Conservation (phyloP, 2,797 vertebrate species). For the Meda fulgida region DNA sequence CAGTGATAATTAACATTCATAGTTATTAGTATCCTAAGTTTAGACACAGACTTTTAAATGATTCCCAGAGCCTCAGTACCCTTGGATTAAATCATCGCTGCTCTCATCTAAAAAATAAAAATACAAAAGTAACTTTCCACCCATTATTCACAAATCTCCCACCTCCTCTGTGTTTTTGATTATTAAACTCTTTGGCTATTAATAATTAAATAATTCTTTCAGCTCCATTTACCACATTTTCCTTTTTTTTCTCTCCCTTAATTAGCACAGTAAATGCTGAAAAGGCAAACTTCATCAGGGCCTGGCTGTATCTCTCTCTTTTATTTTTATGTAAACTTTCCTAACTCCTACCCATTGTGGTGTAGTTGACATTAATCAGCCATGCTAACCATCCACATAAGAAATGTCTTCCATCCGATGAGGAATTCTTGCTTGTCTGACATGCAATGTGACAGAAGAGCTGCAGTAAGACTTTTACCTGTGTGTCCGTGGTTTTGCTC, state of each 20-base stretch:
- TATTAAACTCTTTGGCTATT: not conserved
- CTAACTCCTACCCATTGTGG: not conserved
- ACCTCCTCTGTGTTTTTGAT: slow-evolving; percentile 8
- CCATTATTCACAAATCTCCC: not conserved
- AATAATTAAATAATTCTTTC: not conserved
- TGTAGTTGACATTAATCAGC: not conserved
- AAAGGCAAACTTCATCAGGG: not conserved
- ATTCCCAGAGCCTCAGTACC: not conserved
- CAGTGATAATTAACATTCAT: slow-evolving; percentile 23
- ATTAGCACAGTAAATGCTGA: not conserved
- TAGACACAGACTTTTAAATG: not conserved
- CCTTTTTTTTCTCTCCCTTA: not conserved
- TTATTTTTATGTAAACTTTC: not conserved
- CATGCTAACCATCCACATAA: slow-evolving; percentile 26
- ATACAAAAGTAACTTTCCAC: no score
- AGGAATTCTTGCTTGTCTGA: slow-evolving; percentile 26
- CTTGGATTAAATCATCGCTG: not conserved
- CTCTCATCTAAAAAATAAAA: not conserved
- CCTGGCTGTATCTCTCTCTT: not conserved
- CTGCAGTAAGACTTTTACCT: slow-evolving; percentile 50
- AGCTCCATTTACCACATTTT: not conserved
- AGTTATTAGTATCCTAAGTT: not conserved
- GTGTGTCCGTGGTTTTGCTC: slow-evolving; percentile 52
- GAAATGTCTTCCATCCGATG: not conserved
- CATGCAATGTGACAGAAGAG: slow-evolving; percentile 33